A percentile compares a stretch with the other conserved stretches of the same genome.
These are phyloP conservation scores for Heterodera filipjevi DNA, from an alignment of 2,888 invertebrate genomes.

Conservation along the genomic window DNA sequence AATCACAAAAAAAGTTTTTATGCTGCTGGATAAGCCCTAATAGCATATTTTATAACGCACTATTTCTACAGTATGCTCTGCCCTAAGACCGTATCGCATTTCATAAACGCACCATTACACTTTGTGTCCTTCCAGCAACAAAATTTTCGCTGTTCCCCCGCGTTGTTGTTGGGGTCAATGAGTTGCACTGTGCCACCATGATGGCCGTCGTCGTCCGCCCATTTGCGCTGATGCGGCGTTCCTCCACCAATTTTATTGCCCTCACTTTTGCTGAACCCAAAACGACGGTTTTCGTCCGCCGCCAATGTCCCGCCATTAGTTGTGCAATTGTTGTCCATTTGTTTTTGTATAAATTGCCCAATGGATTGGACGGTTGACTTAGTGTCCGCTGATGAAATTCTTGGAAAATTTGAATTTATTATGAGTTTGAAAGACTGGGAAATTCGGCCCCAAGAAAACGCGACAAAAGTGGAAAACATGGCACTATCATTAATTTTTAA, in stretches of 20 bases:
- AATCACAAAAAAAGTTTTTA: no score
- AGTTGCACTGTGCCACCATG: not conserved
- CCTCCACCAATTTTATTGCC: no score
- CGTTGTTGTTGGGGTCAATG: constrained; percentile 2
- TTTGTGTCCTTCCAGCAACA: not conserved
- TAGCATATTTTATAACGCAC: no score
- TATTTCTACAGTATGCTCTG: no score
- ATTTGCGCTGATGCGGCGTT: no score
- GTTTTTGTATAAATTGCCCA: constrained; percentile 10
- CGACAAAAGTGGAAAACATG: no score
- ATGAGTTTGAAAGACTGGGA: no score
- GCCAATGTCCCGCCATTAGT: not conserved
- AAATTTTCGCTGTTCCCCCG: not conserved
- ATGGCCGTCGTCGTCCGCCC: not conserved
- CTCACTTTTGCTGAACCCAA: not conserved
- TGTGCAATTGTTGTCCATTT: not conserved
- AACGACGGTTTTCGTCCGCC: not conserved
- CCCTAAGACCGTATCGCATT: no score
- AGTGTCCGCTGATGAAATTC: not conserved
- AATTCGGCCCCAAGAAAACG: no score
- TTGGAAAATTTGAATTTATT: not conserved
- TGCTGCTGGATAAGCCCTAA: no score
- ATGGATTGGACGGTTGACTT: constrained; percentile 20
- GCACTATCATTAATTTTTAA: no score
- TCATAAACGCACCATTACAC: not conserved